These are phyloP conservation scores for Berghia stephanieae DNA, from an alignment of 1,140 invertebrate species.

Conservation along the genomic window DNA sequence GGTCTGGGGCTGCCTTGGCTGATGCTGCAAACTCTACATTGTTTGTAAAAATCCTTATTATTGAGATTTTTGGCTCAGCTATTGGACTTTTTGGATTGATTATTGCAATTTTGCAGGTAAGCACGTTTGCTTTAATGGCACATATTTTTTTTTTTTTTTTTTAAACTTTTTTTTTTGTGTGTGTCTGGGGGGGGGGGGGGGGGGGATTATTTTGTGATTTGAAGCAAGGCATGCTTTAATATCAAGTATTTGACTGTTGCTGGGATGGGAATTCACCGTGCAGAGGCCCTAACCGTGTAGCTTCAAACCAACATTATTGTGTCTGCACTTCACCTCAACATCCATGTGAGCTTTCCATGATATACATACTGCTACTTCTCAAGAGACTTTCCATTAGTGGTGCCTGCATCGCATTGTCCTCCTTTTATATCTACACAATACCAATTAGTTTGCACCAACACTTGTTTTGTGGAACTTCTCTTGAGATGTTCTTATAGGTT, in stretches of 20 bases:
- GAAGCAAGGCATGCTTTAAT: background rate
- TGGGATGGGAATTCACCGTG: background rate
- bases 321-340: too few relatives aligned
- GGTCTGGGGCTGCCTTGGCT: slow-evolving; percentile 91
- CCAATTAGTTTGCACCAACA: too few relatives aligned
- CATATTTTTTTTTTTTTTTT: slow-evolving; percentile 25
- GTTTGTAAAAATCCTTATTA: slow-evolving; percentile 97
- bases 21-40: slow-evolving; percentile 94
- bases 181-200: background rate
- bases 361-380: too few relatives aligned
- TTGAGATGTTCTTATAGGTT: too few relatives aligned
- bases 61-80: slow-evolving; percentile 98
- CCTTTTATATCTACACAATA: too few relatives aligned
- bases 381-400: too few relatives aligned
- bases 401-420: too few relatives aligned
- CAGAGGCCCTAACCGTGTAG: background rate
- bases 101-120: slow-evolving; percentile 91
- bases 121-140: too few relatives aligned
- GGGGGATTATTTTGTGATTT: background rate
- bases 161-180: background rate
- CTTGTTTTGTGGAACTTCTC: too few relatives aligned
- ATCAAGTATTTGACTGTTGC: background rate
- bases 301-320: too few relatives aligned
- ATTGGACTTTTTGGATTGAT: slow-evolving; percentile 99
- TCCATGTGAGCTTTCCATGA: too few relatives aligned